A percentile compares a stretch with the other conserved stretches of the same genome.
Conservation (phyloP, 37 sponge, comb jelly and placozoan species). For the Amphimedon queenslandica region DNA sequence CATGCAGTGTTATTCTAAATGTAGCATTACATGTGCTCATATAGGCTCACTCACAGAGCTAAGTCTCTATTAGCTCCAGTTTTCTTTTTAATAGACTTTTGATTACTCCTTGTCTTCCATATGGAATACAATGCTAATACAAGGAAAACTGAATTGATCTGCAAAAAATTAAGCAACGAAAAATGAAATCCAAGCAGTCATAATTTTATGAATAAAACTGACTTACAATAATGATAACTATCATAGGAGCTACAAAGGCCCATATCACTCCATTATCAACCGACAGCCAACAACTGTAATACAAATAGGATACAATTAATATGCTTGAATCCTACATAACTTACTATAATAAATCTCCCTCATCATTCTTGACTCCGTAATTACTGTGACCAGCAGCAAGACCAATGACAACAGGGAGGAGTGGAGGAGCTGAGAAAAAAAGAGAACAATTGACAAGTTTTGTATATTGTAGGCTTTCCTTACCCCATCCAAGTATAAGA, state of each 20-base stretch:
- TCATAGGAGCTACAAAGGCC: constrained; percentile 58
- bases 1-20: too few relatives aligned
- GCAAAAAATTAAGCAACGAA: not conserved
- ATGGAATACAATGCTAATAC: constrained; percentile 9
- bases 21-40: too few relatives aligned
- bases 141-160: constrained; percentile 45
- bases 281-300: constrained; percentile 58
- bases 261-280: constrained; percentile 36
- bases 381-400: constrained; percentile 15
- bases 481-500: constrained; percentile 43
- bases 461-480: not conserved
- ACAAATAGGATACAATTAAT: not conserved
- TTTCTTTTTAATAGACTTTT: not conserved
- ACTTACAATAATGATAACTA: constrained; percentile 47
- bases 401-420: constrained; percentile 34
- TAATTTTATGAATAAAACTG: not conserved
- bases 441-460: not conserved
- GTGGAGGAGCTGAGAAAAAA: constrained; percentile 24
- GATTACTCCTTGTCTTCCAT: constrained; percentile 13
- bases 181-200: not conserved
- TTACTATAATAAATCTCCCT: constrained; percentile 7
- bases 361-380: constrained; percentile 24
- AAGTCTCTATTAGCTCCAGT: not conserved
- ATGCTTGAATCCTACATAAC: not conserved
- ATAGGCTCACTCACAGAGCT: not conserved